Base-by-base conservation (phyloP, 1,140 invertebrate genomes). In the Penaeus indicus region DNA sequence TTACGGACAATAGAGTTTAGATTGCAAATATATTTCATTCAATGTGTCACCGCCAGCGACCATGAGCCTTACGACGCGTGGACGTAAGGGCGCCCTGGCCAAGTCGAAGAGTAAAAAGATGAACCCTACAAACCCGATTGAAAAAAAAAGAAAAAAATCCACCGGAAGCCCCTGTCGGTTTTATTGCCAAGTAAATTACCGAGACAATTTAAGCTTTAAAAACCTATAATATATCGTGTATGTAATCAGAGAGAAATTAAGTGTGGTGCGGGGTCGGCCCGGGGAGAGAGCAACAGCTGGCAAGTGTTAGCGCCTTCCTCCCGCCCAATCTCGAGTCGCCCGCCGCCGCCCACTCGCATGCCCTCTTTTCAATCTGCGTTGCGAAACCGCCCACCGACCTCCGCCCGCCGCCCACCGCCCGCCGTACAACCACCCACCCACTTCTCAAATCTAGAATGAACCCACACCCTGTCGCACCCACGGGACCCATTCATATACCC, bases 191-290 rank as follows among this genome's bases (percentile, higher is more conserved):
- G 86, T 88, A 75, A 88, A 88, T 88, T 88, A 83, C 80, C 42
- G 25, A 60, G 86, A 84, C 86, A 88, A 88, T 88, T 84, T 88
- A 63, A 47, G 80, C 64, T 88, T 88, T 88, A 88, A 88, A 84
- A 88, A 81, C 80, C 86, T 83, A 78, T 88, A 88, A 88, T 84
- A 88, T 88, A 88, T 88, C 67, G 86, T 62, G 78, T 75, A 83
- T 60, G 86, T 83, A 88, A 84, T 88, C 60, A 88, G 80, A 60
- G 85, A 81, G 85, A 80, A 81, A 87, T 87, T 81, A 87, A 87
- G 77, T 87, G 85, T 60, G 75, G 54, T 54, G 75, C 42, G 77
- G 62, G 67, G 78, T 47, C 21, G 77, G 69, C 84, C 72, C 32
- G 27, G 60, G 84, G 72, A 61, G 72, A 54, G 21, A 62, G 72